A percentile compares a stretch with the other conserved stretches of the same genome.
phyloP scores from a whole-genome alignment of 2,797 vertebrate genomes.

The Capromys pilorides region DNA sequence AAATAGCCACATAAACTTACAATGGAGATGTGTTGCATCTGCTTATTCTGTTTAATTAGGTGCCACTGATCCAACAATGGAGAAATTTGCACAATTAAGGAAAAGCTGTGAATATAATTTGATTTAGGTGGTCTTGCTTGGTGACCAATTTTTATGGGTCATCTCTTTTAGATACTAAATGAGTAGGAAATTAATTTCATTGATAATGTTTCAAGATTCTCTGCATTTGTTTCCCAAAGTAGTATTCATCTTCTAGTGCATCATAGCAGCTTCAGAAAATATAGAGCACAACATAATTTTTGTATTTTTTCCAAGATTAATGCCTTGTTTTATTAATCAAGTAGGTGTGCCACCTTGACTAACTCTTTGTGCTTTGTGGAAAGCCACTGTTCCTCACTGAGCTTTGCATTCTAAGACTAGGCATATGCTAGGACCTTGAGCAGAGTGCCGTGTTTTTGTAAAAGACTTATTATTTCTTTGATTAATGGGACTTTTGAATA shows the following conservation, averaged over 20 bases:
- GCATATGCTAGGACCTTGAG: not conserved
- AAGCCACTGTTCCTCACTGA: not conserved
- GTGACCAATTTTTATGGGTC: conserved; percentile 10
- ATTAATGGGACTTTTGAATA: conserved; percentile 18
- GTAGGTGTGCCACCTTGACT: not conserved
- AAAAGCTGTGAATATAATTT: conserved; percentile 7
- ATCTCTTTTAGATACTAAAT: conserved; percentile 47
- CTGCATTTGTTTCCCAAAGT: not conserved
- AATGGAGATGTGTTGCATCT: not conserved
- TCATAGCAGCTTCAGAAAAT: conserved; percentile 37
- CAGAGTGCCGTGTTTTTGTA: not conserved
- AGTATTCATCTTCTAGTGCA: not conserved
- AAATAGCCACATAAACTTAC: conserved; percentile 30
- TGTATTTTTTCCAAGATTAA: not conserved
- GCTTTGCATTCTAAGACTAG: not conserved
- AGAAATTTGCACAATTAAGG: conserved; percentile 12
- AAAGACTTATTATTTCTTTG: conserved; percentile 32
- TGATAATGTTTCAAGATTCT: not conserved
- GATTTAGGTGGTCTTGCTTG: not conserved
- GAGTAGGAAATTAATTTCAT: not conserved
- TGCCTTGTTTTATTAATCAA: conserved; percentile 36
- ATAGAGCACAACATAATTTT: not conserved
- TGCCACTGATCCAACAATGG: not conserved
- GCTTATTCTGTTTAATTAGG: conserved; percentile 18
- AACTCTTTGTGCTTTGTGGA: not conserved